Evolutionary conservation across 1,140 invertebrate species (phyloP), one percentile per base, ranked within the genome.

Genomic region (Trichonephila clavipes): DNA sequence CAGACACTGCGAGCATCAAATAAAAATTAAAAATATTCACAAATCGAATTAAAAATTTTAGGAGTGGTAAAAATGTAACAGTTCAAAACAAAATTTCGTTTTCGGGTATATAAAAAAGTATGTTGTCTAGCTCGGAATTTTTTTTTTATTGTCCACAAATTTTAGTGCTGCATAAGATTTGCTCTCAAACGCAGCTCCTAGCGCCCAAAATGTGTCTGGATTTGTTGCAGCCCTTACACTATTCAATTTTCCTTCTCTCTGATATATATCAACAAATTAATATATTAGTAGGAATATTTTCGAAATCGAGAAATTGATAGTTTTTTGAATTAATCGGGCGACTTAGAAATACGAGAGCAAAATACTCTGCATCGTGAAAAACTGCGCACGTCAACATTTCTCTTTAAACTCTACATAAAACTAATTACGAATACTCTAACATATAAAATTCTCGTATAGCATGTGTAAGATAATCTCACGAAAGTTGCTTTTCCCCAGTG

Each of bases 311-410:
- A 85, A 51, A 92, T 86, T 72, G 82, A 44, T 92, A 72, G 83
- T 92, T 62, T 92, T 86, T 89, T 72, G 58, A 83, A 85, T 24
- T n/a, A 92, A 92, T 86, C 83, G 83, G 59, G 92, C 92, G 92
- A 88, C 77, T 93, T 88, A 93, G 92, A 62, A 88, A 93, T 93
- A 93, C 92, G 92, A 93, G 92, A 88, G 92, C 92, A 93, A 93
- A 93, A 93, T 77, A 81, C 19, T 93, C 87, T 93, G 92, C 92
- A 93, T 93, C 92, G 92, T 93, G 92, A 88, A 93, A 62, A 64
- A 44, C 69, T 87, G 85, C 92, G 92, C 92, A 93, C 92, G 83
- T 69, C 92, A 88, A 88, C 21, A 62, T 85, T 85, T 81, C 87
- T 51, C 77, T 64, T 93, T 88, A 88, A 77, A 59, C 92, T 93